Base-by-base conservation (phyloP, 2,113 vertebrate genomes). In the Loxodonta africana region DNA sequence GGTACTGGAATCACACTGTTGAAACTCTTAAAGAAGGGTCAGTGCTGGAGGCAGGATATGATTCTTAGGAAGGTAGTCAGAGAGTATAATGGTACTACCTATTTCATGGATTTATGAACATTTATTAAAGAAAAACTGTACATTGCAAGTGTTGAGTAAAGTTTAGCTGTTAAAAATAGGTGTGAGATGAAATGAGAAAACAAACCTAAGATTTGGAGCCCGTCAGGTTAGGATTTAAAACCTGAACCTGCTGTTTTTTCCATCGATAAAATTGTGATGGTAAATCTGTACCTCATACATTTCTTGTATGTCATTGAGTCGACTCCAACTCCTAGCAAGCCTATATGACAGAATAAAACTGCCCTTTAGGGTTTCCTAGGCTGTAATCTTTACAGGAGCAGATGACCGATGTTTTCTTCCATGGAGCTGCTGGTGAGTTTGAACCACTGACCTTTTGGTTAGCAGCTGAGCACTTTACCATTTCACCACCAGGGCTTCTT, bases 171-270 rank as follows among this genome's bases (percentile, higher is more conserved):
- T 82, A 77, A 71, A 90, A 37, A 53, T 53, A 67, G 8, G 10
- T 63, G 2, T 77, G 78, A 82, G 84, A 87, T 41, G 63, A 10
- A 80, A 80, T 93, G 6, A 95, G 37, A 53, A 73, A 92, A 94
- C 14, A 62, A 53, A 89, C 71, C n/a, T 81, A 77, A 65, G 7
- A 10, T 88, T 96, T 46, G n/a, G 17, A 44, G 46, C 63, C 3
- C 53, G 57, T 28, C 2, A 73, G 26, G 14, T 71, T 60, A 41
- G 21, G 14, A 7, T 67, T 91, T 95, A 65, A 88, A 95, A 91
- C 20, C 18, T 0, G 6, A 51, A 83, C 74, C 26, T 82, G 21
- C 30, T 37, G 17, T 67, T 90, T 97, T 90, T 65, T 96, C n/a
- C 28, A 77, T 23, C 1, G 44, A 26, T 82, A 63, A 60, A 44